Evolutionary conservation across 2,113 vertebrate genomes (phyloP), one percentile per base, ranked within the genome.

Genomic region (Rostratula benghalensis): DNA sequence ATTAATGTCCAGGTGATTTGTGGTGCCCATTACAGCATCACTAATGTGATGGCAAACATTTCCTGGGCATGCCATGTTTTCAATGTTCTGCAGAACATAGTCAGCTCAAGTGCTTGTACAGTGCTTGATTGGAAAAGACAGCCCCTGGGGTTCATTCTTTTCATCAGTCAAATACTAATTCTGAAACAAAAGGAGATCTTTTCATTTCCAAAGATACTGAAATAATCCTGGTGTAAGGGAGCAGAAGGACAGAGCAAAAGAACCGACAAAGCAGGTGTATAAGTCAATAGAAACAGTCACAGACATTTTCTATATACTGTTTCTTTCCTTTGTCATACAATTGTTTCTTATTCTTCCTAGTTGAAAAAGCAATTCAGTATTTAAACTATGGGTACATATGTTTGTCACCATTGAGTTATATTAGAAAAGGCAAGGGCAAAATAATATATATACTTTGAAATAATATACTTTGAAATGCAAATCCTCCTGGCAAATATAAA

Each of bases 1-100:
- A 96, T 96, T 97, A 98, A 97, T 37, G 95, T 97, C 95, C 97
- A 97, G 96, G 97, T 98, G 98, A 98, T 96, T 97, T 95, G 97
- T 97, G 97, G 95, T 97, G 97, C 96, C 97, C 94, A 97, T 98
- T 97, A 97, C 96, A 96, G 96, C 98, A 97, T 97, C 97, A 95
- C 97, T 96, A 98, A 97, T 91, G 96, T 95, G 97, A 97, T 88
- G 54, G 97, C 95, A 97, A 98, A 97, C 96, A 96, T 97, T 98
- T 97, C 97, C 97, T 71, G 86, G 96, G 95, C 90, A 96, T 96
- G 95, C 93, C 89, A 95, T 94, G 94, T 95, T 97, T 97, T 75
- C 97, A 91, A 1, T 92, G 96, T 93, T 94, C 94, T 96, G 93
- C 78, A 94, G 81, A 94, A 95, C 94, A 93, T 71, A 96, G 95